These are phyloP conservation scores for Lasioglossum lativentre DNA, from an alignment of 2,888 invertebrate species.

Conservation along the genomic window DNA sequence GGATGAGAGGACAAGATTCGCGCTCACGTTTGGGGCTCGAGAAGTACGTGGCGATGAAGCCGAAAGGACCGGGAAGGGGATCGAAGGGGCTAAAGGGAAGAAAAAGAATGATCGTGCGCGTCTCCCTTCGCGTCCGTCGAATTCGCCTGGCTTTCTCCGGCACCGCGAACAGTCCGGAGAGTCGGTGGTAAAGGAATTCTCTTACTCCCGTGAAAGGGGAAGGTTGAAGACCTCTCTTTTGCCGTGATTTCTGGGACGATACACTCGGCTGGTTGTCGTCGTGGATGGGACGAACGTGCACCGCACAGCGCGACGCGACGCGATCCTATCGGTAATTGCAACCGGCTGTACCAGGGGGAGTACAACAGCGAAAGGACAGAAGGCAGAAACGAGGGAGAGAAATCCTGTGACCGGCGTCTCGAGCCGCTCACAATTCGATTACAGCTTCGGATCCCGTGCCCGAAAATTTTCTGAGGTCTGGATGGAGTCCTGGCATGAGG, in stretches of 20 bases:
- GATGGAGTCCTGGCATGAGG: neutral
- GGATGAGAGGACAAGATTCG: neutral
- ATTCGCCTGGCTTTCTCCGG: conserved; percentile 30
- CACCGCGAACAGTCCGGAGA: neutral
- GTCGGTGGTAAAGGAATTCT: conserved; percentile 39
- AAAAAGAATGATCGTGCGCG: neutral
- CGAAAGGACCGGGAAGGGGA: neutral
- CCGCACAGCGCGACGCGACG: conserved; percentile 70
- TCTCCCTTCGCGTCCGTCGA: neutral
- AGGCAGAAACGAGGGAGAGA: conserved; percentile 9
- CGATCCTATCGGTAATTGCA: conserved; percentile 74
- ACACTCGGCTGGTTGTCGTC: conserved; percentile 64
- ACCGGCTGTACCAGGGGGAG: conserved; percentile 50
- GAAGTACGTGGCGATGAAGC: neutral
- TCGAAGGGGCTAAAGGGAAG: neutral
- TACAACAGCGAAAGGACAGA: conserved; percentile 26
- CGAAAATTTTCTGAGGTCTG: neutral
- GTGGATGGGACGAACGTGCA: conserved; percentile 64
- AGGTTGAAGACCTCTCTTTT: conserved; percentile 42
- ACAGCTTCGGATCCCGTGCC: conserved; percentile 5
- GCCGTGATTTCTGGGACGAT: conserved; percentile 70
- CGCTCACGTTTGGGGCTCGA: neutral
- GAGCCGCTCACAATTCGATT: conserved; percentile 32
- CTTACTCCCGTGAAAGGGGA: conserved; percentile 51
- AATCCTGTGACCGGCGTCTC: neutral